Evolutionary conservation across 2,888 invertebrate genomes (phyloP), one percentile per base, ranked within the genome.

Genomic region (Thymelicus sylvestris): DNA sequence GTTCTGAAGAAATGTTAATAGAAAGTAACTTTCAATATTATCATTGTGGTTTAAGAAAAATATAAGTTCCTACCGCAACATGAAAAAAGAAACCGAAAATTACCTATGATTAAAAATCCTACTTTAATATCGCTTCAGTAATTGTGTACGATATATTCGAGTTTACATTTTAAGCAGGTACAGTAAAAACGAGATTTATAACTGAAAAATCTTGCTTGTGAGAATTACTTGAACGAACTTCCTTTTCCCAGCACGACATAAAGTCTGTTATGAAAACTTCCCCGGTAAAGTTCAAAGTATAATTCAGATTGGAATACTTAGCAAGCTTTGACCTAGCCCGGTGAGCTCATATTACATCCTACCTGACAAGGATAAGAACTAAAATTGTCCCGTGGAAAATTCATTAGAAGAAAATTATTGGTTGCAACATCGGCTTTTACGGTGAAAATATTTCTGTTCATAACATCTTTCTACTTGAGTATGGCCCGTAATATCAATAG

Each of bases 281-380:
- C n/a, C 7, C 15, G n/a, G 15, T 24, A 61, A 60, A 48, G 59
- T 67, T 48, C 67, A 61, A 61, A 67, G 60, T 61, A 50, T 50
- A 60, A 48, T 60, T 67, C 47, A 61, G 67, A 67, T 67, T 67
- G 52, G 48, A 67, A 67, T 61, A 67, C 61, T 67, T 61, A 60
- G 41, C 67, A 24, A 61, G 61, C 61, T 50, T 67, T 50, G 19
- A 39, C 38, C 67, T 61, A 60, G 60, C 64, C 38, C 19, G 39
- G 50, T 50, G n/a, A 50, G 15, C 59, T 47, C 19, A 60, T 13
- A 48, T 48, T 67, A 60, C 48, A 48, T 38, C 47, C 10, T 44
- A 38, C 15, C 60, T 31, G 66, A 15, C 19, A 60, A 67, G 66
- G 47, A 66, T 66, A 47, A 24, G 39, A 48, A 15, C 12, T 48